phyloP scores from a whole-genome alignment of 2,113 vertebrate genomes.

The Thinocorus orbignyianus region DNA sequence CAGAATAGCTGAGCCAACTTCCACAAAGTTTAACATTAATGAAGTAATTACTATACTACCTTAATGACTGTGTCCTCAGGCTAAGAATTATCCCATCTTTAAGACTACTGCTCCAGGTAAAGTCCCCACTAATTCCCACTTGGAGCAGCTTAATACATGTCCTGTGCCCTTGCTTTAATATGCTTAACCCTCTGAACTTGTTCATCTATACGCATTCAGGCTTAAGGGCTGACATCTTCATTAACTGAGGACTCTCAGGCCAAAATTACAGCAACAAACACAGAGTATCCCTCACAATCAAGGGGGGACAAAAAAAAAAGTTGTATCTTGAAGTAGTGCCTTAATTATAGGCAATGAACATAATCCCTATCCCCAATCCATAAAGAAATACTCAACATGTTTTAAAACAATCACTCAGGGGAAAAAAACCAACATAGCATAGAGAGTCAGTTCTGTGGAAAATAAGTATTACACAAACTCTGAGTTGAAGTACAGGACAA shows the following conservation, averaged over 20 bases:
- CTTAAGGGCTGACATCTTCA: constrained; percentile 13
- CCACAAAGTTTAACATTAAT: constrained; percentile 2
- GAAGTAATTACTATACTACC: neutral
- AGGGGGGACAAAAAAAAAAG: neutral
- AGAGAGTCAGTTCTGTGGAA: neutral
- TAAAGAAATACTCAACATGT: neutral
- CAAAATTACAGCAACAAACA: neutral
- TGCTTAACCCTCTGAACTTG: constrained; percentile 41
- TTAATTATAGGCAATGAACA: neutral
- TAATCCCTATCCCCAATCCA: neutral
- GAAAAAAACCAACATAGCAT: neutral
- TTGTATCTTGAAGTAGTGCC: neutral
- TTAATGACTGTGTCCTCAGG: neutral
- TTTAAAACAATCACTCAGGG: neutral
- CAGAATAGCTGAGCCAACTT: neutral
- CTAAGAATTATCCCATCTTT: constrained; percentile 20
- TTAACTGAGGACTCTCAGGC: neutral
- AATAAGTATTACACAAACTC: neutral
- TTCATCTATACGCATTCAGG: neutral
- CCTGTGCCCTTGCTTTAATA: constrained; percentile 9
- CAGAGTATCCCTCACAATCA: neutral
- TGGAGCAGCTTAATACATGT: neutral
- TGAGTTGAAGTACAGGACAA: neutral
- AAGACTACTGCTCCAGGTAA: constrained; percentile 15
- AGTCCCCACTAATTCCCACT: constrained; percentile 3